These are phyloP conservation scores for Myxocyprinus asiaticus DNA, from an alignment of 2,113 vertebrate species.

Conservation along the genomic window DNA sequence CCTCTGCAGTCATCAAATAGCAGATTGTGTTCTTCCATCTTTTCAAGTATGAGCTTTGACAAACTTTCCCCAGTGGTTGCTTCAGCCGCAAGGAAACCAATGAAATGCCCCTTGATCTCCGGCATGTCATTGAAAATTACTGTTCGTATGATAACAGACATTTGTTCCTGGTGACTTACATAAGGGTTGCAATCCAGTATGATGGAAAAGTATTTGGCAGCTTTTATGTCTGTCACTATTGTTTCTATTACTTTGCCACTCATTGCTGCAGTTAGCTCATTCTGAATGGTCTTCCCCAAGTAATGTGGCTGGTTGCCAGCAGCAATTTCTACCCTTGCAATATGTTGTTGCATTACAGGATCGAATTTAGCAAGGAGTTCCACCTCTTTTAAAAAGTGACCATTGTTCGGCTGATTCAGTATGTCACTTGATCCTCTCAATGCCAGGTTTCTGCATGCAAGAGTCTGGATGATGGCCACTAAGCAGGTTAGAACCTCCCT, in stretches of 20 bases:
- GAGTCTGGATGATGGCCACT: no score
- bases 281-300: not conserved
- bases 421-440: no score
- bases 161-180: conserved; percentile 40
- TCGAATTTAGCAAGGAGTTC: no score
- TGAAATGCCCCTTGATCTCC: conserved; percentile 37
- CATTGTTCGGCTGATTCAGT: no score
- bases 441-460: no score
- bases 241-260: not conserved
- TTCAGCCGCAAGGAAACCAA: conserved; percentile 33
- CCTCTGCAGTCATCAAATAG: conserved; percentile 51
- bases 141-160: conserved; percentile 28
- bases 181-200: conserved; percentile 45
- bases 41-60: conserved; percentile 40
- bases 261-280: not conserved
- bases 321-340: not conserved
- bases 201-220: conserved; percentile 33
- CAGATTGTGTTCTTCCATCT: conserved; percentile 42
- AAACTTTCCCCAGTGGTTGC: conserved; percentile 27
- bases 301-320: not conserved
- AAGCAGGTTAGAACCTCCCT: no score
- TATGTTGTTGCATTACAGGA: not conserved
- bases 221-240: not conserved
- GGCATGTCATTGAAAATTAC: conserved; percentile 23
- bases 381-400: no score